Conservation (phyloP, 2,113 vertebrate genomes). For the Toxotes chatareus region DNA sequence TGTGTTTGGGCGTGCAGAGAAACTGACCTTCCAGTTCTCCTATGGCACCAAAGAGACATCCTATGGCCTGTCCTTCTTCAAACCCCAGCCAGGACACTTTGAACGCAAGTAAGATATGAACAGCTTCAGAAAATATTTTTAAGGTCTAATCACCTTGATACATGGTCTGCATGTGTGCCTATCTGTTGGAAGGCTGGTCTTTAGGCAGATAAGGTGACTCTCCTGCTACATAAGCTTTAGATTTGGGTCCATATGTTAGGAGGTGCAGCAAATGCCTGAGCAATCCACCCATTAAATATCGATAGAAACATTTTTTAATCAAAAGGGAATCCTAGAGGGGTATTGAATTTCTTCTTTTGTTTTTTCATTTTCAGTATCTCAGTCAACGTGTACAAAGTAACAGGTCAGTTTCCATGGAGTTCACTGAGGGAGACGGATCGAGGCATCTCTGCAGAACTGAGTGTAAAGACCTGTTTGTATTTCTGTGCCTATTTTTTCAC, state of each 20-base stretch:
- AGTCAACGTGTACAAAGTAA: slow-evolving; percentile 94
- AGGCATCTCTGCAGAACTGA: slow-evolving; percentile 92
- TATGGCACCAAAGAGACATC: slow-evolving; percentile 99
- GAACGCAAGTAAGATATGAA: slow-evolving; percentile 89
- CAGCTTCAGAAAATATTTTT: not conserved
- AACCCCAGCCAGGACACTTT: slow-evolving; percentile 93
- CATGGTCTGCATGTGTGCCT: not conserved
- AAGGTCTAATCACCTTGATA: not conserved
- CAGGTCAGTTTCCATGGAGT: slow-evolving; percentile 98
- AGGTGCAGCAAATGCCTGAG: not conserved
- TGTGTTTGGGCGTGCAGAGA: slow-evolving; percentile 93
- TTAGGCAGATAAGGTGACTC: not conserved
- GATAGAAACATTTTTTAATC: not conserved
- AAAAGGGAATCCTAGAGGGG: not conserved
- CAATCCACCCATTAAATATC: not conserved
- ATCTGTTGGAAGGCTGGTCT: not conserved
- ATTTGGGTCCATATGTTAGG: not conserved
- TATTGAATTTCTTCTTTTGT: not conserved
- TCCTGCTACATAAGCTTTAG: not conserved
- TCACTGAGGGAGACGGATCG: slow-evolving; percentile 96
- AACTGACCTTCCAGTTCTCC: slow-evolving; percentile 96
- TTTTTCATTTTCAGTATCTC: slow-evolving; percentile 85
- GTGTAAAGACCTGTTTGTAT: slow-evolving; percentile 82
- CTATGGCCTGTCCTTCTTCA: slow-evolving; percentile 96
- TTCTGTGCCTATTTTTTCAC: not conserved